A percentile compares a stretch with the other conserved stretches of the same genome.
phyloP scores from a whole-genome alignment of 2,797 vertebrate species.

The Orestias chungarensis region DNA sequence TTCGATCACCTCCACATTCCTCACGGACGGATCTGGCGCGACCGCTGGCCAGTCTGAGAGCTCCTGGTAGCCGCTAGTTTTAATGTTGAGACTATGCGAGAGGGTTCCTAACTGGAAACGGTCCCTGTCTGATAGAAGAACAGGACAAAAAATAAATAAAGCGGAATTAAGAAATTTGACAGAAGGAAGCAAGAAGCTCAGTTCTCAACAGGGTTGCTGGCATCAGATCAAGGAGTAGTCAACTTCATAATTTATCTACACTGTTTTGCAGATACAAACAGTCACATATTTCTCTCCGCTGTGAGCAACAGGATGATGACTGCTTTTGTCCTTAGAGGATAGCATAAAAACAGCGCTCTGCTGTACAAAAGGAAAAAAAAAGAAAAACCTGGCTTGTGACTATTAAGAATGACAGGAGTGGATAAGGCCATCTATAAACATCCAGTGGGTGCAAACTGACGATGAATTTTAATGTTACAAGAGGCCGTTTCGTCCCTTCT shows the following conservation, averaged over 20 bases:
- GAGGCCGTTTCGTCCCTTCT: conserved; percentile 43
- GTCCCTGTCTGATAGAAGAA: conserved; percentile 86
- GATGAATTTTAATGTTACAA: conserved; percentile 88
- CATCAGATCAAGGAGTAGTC: conserved; percentile 63
- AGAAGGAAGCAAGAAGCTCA: conserved; percentile 48
- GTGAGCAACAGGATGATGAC: conserved; percentile 87
- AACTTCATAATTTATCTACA: conserved; percentile 1
- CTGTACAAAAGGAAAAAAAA: conserved; percentile 73
- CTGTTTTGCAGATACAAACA: neutral
- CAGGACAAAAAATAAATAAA: too few species aligned
- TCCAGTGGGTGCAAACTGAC: conserved; percentile 83
- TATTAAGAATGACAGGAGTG: conserved; percentile 97
- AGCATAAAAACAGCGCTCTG: conserved; percentile 84
- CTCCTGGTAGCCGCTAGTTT: conserved; percentile 91
- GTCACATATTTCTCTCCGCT: conserved; percentile 76
- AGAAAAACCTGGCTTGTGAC: conserved; percentile 83
- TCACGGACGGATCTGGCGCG: conserved; percentile 91
- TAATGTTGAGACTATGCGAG: conserved; percentile 91
- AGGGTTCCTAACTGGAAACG: conserved; percentile 96
- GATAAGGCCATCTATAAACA: conserved; percentile 94
- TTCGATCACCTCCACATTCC: conserved; percentile 91
- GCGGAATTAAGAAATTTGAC: neutral
- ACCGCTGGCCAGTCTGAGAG: conserved; percentile 92
- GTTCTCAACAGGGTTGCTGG: conserved; percentile 79
- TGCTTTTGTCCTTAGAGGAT: conserved; percentile 84